These are phyloP conservation scores for Endotricha flammealis DNA, from an alignment of 2,888 invertebrate species.

Conservation along the genomic window DNA sequence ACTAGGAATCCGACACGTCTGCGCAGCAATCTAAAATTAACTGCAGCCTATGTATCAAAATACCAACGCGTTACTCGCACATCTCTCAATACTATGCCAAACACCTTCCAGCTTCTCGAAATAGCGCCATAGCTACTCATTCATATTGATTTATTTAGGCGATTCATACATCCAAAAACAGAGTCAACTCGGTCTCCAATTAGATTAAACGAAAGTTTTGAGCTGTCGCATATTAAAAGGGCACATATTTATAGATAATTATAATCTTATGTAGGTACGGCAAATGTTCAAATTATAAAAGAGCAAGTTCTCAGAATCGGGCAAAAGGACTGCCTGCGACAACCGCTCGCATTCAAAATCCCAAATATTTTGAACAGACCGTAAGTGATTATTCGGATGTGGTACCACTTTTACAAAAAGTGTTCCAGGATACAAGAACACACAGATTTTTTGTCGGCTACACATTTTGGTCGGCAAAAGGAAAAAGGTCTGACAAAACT, in stretches of 20 bases:
- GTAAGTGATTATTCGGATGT: slow-evolving; percentile 77
- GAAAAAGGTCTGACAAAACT: slow-evolving; percentile 70
- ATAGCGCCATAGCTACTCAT: slow-evolving; percentile 63
- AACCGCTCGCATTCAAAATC: slow-evolving; percentile 59
- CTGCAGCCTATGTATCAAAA: slow-evolving; percentile 78
- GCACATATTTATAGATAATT: not conserved
- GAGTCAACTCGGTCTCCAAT: slow-evolving; percentile 28
- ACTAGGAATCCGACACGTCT: slow-evolving; percentile 75
- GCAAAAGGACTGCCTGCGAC: slow-evolving; percentile 57
- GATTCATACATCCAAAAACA: slow-evolving; percentile 37
- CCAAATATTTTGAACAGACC: slow-evolving; percentile 75
- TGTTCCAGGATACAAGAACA: slow-evolving; percentile 73
- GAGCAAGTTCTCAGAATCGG: slow-evolving; percentile 56
- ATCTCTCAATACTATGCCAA: slow-evolving; percentile 78
- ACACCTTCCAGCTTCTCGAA: slow-evolving; percentile 76
- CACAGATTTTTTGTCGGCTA: slow-evolving; percentile 65
- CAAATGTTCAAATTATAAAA: slow-evolving; percentile 31
- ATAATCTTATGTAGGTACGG: slow-evolving; percentile 29
- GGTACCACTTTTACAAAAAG: slow-evolving; percentile 73
- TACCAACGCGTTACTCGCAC: slow-evolving; percentile 74
- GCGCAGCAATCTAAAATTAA: slow-evolving; percentile 78
- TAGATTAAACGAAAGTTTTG: slow-evolving; percentile 15
- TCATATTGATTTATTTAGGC: slow-evolving; percentile 65
- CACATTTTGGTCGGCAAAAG: slow-evolving; percentile 68
- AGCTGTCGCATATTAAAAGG: slow-evolving; percentile 2